Evolutionary conservation across 1,140 invertebrate genomes (phyloP).

Genomic region (Galendromus occidentalis): DNA sequence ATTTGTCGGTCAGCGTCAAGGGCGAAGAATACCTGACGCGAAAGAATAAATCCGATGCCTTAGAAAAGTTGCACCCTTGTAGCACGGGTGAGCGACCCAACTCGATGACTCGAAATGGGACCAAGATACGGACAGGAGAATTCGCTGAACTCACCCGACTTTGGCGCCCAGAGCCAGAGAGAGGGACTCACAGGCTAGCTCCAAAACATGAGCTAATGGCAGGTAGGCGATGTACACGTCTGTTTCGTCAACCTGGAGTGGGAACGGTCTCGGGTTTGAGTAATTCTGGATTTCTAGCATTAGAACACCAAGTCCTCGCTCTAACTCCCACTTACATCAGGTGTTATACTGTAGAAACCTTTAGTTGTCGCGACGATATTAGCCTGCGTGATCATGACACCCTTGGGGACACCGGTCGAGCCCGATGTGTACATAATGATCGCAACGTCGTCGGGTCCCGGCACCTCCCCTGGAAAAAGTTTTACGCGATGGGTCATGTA

Average conservation of each 20-base stretch:
- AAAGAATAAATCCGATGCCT: not conserved
- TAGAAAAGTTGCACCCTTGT: too few species aligned
- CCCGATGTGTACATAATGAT: slow-evolving; percentile 94
- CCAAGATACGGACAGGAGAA: slow-evolving; percentile 29
- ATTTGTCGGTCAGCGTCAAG: slow-evolving; percentile 23
- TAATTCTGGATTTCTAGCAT: too few species aligned
- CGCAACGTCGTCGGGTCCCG: slow-evolving; percentile 50
- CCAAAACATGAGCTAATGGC: slow-evolving; percentile 90
- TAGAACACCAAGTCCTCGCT: too few species aligned
- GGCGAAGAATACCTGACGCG: slow-evolving; percentile 23
- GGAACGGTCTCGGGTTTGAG: too few species aligned
- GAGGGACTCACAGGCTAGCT: slow-evolving; percentile 47
- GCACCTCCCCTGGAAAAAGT: not conserved
- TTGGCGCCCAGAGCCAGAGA: slow-evolving; percentile 47
- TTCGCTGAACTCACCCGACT: slow-evolving; percentile 92
- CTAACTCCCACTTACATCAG: slow-evolving; percentile 24
- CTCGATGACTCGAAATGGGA: not conserved
- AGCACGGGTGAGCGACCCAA: not conserved
- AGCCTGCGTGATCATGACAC: slow-evolving; percentile 48
- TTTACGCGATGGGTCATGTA: not conserved
- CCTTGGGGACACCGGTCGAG: slow-evolving; percentile 72
- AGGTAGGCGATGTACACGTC: slow-evolving; percentile 86
- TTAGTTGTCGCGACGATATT: slow-evolving; percentile 75
- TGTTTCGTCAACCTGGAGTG: slow-evolving; percentile 26
- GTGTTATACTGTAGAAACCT: slow-evolving; percentile 58